Evolutionary conservation across 2,888 invertebrate species (phyloP).

Genomic region (Shargacucullia verbasci): DNA sequence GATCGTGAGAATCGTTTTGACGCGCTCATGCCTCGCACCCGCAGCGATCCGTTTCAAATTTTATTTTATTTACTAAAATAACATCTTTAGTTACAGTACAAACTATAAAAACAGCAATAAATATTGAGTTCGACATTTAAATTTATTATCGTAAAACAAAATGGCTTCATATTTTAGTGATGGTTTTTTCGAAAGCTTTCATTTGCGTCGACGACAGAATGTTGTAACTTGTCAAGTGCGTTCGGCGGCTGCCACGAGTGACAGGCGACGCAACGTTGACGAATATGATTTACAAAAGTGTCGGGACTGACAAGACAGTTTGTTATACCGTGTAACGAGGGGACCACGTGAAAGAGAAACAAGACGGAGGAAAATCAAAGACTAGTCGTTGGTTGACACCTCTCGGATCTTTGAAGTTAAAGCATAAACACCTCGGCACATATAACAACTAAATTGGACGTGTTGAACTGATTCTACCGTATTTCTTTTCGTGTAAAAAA

Average conservation of each 20-base stretch:
- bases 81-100: constrained; percentile 76
- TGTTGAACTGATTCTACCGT: constrained; percentile 37
- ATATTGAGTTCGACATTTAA: constrained; percentile 71
- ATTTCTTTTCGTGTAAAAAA: constrained; percentile 51
- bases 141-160: constrained; percentile 72
- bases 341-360: constrained; percentile 20
- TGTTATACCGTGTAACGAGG: constrained; percentile 41
- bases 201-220: constrained; percentile 57
- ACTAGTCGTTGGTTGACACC: constrained; percentile 35
- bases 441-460: constrained; percentile 51
- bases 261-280: constrained; percentile 45
- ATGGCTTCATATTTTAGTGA: constrained; percentile 59
- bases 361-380: constrained; percentile 29
- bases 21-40: constrained; percentile 56
- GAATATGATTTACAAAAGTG: constrained; percentile 59
- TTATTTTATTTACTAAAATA: constrained; percentile 81
- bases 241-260: constrained; percentile 20
- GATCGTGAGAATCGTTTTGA: constrained; percentile 66
- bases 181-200: constrained; percentile 53
- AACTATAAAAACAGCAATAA: constrained; percentile 73
- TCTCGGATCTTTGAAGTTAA: constrained; percentile 38
- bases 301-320: constrained; percentile 52
- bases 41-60: constrained; percentile 56
- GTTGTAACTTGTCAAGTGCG: constrained; percentile 50
- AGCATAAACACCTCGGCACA: constrained; percentile 43